Evolutionary conservation across 1,140 invertebrate species (phyloP), one percentile per base, ranked within the genome.

Genomic region (Cephus cinctus): DNA sequence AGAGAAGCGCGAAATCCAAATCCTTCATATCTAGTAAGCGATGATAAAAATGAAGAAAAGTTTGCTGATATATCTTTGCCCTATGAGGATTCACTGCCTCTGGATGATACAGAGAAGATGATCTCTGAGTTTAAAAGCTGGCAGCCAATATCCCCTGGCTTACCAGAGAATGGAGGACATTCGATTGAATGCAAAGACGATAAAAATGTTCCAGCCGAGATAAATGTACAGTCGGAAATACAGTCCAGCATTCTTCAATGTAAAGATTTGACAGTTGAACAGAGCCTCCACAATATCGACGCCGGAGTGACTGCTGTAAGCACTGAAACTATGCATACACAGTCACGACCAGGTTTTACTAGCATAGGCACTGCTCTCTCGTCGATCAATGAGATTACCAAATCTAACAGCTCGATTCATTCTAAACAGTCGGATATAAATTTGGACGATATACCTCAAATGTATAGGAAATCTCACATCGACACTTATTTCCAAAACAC

Each of bases 61-160:
- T 43, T 58, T 16, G 39, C 57, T 5, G 64, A 72, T 47, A 36
- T 52, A 32, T 61, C 62, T 5, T 38, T 69, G 5, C 49, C 55
- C 0, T 59, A 64, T 9, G 57, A 56, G 14, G 51, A 59, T 47
- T 61, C 62, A 3, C 58, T 57, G 4, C 56, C 58, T 4, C 50
- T 58, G 16, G 50, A 59, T n/a, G 61, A 69, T 36, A 55, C 61
- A 27, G 61, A 71, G 8, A 70, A 61, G 52, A 56, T 71, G 22
- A 61, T 67, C 20, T 50, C 55, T 5, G 59, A 61, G 4, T 67
- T 65, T 22, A 73, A 71, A 47, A 30, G 43, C 0, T 69, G 67
- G 65, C 57, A 59, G 21, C 54, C 51, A 2, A n/a, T 31, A n/a
- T 1, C 22, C 9, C n/a, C n/a, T 18, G 21, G 18, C 8, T 5